Evolutionary conservation across 2,888 invertebrate genomes (phyloP), one percentile per base, ranked within the genome.

Genomic region (Ormyrus nitidulus): DNA sequence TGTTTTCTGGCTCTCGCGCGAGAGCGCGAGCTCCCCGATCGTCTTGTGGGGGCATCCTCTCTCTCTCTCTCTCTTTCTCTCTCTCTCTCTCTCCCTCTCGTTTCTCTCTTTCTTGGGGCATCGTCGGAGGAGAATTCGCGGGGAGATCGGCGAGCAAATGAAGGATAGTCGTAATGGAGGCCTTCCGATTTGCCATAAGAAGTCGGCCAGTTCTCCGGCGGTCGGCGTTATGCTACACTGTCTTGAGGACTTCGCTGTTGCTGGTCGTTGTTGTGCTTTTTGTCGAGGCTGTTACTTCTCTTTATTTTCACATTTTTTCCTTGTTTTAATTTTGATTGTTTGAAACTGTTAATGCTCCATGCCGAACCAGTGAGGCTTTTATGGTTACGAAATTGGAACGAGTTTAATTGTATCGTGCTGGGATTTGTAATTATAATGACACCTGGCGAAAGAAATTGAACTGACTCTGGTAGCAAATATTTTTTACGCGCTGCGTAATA

Each of bases 101-200:
- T n/a, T 51, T 56, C 53, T n/a, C 53, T 6, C 10, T 34, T 34
- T 68, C 68, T 44, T 6, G 9, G 11, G 6, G 19, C 19, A 53
- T 53, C 68, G n/a, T n/a, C 34, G 49, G 48, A 51, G 72, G 34
- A n/a, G 72, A 72, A 72, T 62, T 34, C 65, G 10, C 75, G 75
- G 10, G 10, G 19, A 13, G 56, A 9, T 19, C 51, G 51, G 56
- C 68, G 76, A 69, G 61, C 51, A 76, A 76, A 76, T 76, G 76
- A 69, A 61, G 68, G 76, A 76, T 75, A 34, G 65, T 62, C 51
- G 53, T 76, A 76, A 76, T 69, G 76, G 54, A 69, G 76, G 68
- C 53, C 76, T 76, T 59, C 75, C 61, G 61, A 61, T 69, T 61
- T 76, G 58, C 66, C 44, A 53, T 53, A 68, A 75, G 75, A 75